These are phyloP conservation scores for Sebastes aleutianus DNA, from an alignment of 2,797 vertebrate species.

Conservation along the genomic window DNA sequence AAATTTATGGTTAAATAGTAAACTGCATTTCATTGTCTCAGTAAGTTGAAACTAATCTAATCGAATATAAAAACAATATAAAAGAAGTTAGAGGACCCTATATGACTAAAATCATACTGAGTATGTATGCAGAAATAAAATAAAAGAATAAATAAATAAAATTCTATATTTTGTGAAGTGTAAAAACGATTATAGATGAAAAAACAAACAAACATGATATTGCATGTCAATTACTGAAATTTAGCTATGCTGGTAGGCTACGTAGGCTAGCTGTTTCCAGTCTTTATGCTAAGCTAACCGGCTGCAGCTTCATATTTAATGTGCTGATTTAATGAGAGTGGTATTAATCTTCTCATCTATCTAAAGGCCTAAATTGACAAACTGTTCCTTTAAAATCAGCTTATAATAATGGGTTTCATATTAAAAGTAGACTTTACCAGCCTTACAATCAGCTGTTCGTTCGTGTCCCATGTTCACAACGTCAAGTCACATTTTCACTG, in stretches of 20 bases:
- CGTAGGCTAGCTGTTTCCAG: not conserved
- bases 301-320: not conserved
- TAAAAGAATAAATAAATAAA: too few relatives aligned
- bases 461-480: too few relatives aligned
- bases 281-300: not conserved
- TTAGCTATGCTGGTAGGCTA: not conserved
- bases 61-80: not conserved
- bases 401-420: not conserved
- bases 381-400: not conserved
- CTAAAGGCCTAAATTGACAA: not conserved
- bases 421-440: too few relatives aligned
- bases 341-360: not conserved
- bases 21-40: not conserved
- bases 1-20: not conserved
- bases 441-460: too few relatives aligned
- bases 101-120: not conserved
- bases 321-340: not conserved
- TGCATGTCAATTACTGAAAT: not conserved
- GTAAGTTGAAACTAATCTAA: not conserved
- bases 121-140: not conserved
- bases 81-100: not conserved
- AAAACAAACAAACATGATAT: not conserved
- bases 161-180: not conserved
- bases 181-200: not conserved
- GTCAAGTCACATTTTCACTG: too few relatives aligned